Percentiles rank a stretch among this genome's conserved stretches.
Conservation (phyloP, 2,113 vertebrate genomes). For the Clarias macrocephalus region DNA sequence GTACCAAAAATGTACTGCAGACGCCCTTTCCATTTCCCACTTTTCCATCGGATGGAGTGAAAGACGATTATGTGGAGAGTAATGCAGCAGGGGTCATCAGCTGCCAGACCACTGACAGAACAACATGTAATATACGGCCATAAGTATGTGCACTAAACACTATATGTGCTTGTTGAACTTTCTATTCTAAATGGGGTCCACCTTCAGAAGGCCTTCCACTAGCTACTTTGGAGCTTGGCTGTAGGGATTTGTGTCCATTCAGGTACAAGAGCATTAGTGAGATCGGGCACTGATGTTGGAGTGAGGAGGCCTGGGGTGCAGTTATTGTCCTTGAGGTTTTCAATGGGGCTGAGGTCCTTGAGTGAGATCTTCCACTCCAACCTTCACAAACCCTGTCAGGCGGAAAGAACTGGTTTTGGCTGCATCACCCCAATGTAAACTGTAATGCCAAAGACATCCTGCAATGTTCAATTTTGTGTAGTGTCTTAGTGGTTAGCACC, state of each 20-base stretch:
- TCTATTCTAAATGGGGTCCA: not conserved
- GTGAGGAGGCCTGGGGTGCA: not conserved
- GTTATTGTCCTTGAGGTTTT: not conserved
- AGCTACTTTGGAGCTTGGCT: not conserved
- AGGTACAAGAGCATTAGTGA: not conserved
- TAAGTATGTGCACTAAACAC: not conserved
- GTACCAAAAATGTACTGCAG: too few relatives aligned
- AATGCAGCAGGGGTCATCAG: not conserved
- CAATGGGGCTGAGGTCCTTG: not conserved
- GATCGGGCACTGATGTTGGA: too few relatives aligned
- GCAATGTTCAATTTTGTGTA: too few relatives aligned
- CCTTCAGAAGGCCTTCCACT: not conserved
- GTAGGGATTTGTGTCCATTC: not conserved
- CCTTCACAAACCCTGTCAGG: too few relatives aligned
- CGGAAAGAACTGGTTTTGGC: too few relatives aligned
- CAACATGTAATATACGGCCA: not conserved
- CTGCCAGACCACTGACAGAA: not conserved
- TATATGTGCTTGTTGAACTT: not conserved
- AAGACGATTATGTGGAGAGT: not conserved
- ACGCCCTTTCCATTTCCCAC: not conserved
- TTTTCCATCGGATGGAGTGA: too few relatives aligned
- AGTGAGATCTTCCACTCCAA: too few relatives aligned
- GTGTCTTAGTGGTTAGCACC: too few relatives aligned
- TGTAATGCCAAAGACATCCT: too few relatives aligned
- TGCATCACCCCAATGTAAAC: too few relatives aligned